These are phyloP conservation scores for Andrena fulva DNA, from an alignment of 2,888 invertebrate genomes.

Conservation along the genomic window DNA sequence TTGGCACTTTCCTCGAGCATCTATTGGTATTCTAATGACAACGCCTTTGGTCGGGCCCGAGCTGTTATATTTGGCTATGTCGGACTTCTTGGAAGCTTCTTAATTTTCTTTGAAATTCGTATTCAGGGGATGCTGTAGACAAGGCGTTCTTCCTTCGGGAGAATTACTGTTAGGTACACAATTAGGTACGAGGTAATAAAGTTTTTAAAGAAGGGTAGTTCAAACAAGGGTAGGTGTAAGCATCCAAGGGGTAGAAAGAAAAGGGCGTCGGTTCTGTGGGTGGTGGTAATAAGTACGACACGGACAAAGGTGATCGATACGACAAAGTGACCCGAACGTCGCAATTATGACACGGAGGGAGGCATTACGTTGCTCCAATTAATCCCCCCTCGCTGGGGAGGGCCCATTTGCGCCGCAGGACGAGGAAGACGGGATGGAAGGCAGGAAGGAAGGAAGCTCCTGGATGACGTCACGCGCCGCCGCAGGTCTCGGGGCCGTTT, in stretches of 20 bases:
- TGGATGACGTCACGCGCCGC: constrained; percentile 44
- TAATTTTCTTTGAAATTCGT: no score
- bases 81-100: no score
- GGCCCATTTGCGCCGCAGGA: constrained; percentile 18
- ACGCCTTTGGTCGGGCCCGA: no score
- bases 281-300: constrained; percentile 18
- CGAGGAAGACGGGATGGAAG: constrained; percentile 27
- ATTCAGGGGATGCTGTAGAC: no score
- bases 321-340: constrained; percentile 22
- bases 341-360: constrained; percentile 29
- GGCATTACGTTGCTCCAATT: constrained; percentile 38
- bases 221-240: background rate
- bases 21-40: constrained; percentile 5
- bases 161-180: no score
- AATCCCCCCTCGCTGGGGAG: constrained; percentile 14
- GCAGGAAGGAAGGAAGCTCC: constrained; percentile 33
- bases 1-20: constrained; percentile 3
- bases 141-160: no score
- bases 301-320: constrained; percentile 41
- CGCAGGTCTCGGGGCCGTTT: background rate
- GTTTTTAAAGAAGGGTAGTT: no score
- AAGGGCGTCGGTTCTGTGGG: background rate
- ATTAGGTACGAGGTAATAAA: no score
- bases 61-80: no score
- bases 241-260: background rate